phyloP scores from a whole-genome alignment of 2,797 vertebrate species.

The Zenarchopterus dispar region DNA sequence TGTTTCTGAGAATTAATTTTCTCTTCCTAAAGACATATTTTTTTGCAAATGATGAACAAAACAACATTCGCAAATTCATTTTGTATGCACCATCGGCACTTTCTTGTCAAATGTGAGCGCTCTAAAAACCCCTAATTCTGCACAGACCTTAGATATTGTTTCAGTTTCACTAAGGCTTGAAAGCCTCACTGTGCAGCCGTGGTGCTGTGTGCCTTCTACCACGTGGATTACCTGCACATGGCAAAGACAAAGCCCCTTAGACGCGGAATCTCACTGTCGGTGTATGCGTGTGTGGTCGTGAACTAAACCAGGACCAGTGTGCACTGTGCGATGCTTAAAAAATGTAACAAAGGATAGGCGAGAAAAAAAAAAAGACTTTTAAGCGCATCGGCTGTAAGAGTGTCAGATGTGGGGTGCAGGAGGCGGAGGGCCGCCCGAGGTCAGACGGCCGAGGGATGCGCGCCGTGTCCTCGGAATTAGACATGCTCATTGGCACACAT shows the following conservation, averaged over 20 bases:
- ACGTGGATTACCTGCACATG: conserved; percentile 41
- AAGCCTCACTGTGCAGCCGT: conserved; percentile 15
- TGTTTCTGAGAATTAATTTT: too few relatives aligned
- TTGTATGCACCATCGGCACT: neutral
- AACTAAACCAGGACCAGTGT: too few relatives aligned
- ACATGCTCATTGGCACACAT: conserved; percentile 75
- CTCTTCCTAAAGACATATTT: neutral
- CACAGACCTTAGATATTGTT: neutral
- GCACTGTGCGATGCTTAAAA: too few relatives aligned
- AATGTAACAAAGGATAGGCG: too few relatives aligned
- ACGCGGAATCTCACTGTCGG: conserved; percentile 13
- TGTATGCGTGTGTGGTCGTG: too few relatives aligned
- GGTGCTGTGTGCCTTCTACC: conserved; percentile 6
- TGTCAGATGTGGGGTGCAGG: conserved; percentile 62
- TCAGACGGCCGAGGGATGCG: conserved; percentile 73
- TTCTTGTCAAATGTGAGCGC: neutral
- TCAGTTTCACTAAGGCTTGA: neutral
- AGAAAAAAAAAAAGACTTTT: conserved; percentile 28
- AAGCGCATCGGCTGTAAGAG: conserved; percentile 39
- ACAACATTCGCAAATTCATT: conserved; percentile 36
- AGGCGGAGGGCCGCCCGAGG: conserved; percentile 69
- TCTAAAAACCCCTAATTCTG: conserved; percentile 17
- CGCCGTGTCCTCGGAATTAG: conserved; percentile 77
- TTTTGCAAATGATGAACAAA: conserved; percentile 4
- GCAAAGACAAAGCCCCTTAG: conserved; percentile 46